Evolutionary conservation across 2,113 vertebrate species (phyloP).

Genomic region (Tychaedon coryphoeus): DNA sequence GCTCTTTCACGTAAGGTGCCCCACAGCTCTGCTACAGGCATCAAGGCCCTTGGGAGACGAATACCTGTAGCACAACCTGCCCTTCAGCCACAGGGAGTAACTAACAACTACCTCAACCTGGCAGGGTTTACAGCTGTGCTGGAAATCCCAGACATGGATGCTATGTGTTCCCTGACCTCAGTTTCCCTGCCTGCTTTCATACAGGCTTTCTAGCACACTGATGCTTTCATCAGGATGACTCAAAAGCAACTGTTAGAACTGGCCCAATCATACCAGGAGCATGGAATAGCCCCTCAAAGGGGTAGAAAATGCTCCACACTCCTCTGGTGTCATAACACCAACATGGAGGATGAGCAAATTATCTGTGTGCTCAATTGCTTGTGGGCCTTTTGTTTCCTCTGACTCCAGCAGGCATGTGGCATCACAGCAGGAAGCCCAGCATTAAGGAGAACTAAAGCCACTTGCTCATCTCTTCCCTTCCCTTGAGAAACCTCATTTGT

Average conservation of each 20-base stretch:
- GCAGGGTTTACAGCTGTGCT: not conserved
- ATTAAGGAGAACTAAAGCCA: not conserved
- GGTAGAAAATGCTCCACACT: not conserved
- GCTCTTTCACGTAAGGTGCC: not conserved
- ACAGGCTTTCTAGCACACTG: not conserved
- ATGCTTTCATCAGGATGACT: not conserved
- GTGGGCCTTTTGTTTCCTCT: not conserved
- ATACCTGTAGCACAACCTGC: not conserved
- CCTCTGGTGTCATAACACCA: not conserved
- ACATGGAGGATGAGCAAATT: not conserved
- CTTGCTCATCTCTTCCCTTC: not conserved
- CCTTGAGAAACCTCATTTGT: not conserved
- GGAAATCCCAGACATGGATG: not conserved
- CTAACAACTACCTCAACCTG: not conserved
- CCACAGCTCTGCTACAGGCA: not conserved
- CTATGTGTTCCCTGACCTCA: not conserved
- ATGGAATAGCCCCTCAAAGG: not conserved
- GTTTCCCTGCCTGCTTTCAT: not conserved
- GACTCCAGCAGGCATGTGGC: not conserved
- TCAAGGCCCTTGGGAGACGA: not conserved
- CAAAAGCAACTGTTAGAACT: not conserved
- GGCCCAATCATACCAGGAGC: not conserved
- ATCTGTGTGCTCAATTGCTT: not conserved
- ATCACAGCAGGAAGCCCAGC: not conserved
- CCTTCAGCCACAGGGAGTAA: not conserved